A percentile compares a stretch with the other conserved stretches of the same genome.
Evolutionary conservation across 2,888 invertebrate species (phyloP).

Genomic region (Drosophila kokeensis): DNA sequence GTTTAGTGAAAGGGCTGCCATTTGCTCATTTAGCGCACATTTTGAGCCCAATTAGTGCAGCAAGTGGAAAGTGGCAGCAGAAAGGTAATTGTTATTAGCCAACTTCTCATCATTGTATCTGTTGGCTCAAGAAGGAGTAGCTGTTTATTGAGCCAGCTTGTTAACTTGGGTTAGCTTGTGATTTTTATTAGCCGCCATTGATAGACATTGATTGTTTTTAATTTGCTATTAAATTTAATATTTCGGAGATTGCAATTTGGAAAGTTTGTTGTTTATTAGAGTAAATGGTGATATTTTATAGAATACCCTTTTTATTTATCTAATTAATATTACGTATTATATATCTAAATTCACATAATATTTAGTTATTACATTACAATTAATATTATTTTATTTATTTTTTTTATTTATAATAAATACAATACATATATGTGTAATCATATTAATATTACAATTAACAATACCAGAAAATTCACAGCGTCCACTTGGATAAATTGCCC

Average conservation of each 20-base stretch:
- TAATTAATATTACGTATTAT: no score
- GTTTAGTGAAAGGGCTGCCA: slow-evolving; percentile 62
- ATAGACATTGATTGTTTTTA: neutral
- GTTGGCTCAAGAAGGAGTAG: neutral
- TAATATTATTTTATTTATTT: neutral
- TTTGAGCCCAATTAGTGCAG: slow-evolving; percentile 58
- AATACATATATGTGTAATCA: no score
- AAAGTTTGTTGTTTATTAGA: neutral
- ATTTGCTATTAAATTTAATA: neutral
- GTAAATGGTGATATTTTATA: neutral
- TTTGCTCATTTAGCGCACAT: slow-evolving; percentile 63
- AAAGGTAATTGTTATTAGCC: slow-evolving; percentile 62
- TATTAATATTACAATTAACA: no score
- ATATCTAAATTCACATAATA: no score
- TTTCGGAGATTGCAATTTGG: neutral
- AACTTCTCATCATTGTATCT: slow-evolving; percentile 17
- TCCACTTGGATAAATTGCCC: no score
- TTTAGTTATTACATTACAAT: no score
- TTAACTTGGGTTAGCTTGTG: slow-evolving; percentile 12
- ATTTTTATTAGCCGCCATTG: slow-evolving; percentile 4
- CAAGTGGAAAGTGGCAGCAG: slow-evolving; percentile 40
- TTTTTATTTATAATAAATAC: no score
- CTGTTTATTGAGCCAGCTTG: neutral
- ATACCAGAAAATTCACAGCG: no score
- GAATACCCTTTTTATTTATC: neutral